phyloP scores from a whole-genome alignment of 2,113 vertebrate genomes.

The Sander vitreus region DNA sequence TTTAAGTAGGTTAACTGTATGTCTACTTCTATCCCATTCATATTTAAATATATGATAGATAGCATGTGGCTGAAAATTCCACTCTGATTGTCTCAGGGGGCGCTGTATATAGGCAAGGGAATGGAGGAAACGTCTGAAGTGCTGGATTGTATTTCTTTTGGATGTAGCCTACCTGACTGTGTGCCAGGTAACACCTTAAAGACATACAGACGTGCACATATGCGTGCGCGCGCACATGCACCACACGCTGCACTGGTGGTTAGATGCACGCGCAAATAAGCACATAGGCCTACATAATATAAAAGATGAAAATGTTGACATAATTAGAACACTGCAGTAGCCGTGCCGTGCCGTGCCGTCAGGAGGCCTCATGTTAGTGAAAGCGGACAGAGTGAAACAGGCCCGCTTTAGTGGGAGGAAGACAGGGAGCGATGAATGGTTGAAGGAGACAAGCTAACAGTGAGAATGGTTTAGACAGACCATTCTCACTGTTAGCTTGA shows the following conservation, averaged over 20 bases:
- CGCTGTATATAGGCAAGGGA: neutral
- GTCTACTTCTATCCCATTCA: no score
- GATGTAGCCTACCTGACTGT: neutral
- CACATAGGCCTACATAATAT: constrained; percentile 10
- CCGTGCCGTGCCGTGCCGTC: neutral
- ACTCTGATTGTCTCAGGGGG: neutral
- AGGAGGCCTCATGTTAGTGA: constrained; percentile 32
- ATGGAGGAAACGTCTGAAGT: neutral
- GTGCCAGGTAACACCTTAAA: neutral
- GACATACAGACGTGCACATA: neutral
- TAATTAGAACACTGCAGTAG: constrained; percentile 42
- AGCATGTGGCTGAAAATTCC: neutral
- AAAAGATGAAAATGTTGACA: constrained; percentile 20
- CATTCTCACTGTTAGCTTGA: no score
- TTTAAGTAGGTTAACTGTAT: neutral
- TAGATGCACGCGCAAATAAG: neutral
- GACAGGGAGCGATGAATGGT: neutral
- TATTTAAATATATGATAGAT: no score
- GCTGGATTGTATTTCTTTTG: neutral
- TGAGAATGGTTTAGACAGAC: neutral
- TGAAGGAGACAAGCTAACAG: no score
- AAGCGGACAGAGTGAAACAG: constrained; percentile 21
- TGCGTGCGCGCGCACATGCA: neutral
- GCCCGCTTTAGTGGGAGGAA: neutral
- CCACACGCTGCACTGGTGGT: neutral